Percentiles rank a stretch among this genome's conserved stretches.
These are phyloP conservation scores for Elephantulus edwardii DNA, from an alignment of 2,113 vertebrate species.

Conservation along the genomic window DNA sequence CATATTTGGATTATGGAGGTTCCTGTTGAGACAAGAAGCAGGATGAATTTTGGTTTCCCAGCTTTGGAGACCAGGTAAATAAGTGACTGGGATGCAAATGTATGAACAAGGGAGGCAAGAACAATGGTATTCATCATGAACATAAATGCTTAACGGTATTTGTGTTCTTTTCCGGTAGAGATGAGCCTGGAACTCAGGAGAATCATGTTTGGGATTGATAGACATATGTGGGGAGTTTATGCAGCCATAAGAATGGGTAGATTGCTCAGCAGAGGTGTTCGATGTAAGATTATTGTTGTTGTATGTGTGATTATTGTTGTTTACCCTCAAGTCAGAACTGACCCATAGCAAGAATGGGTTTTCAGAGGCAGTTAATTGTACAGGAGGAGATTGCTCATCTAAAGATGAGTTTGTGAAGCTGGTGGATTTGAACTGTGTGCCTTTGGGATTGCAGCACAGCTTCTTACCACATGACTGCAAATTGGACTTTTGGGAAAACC, in stretches of 20 bases:
- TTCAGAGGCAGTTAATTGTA: too few species aligned
- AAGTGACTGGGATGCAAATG: neutral
- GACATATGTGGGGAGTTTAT: neutral
- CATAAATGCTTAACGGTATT: neutral
- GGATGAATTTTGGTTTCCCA: neutral
- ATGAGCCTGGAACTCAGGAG: neutral
- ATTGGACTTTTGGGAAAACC: neutral
- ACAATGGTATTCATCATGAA: neutral
- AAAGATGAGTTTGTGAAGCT: too few species aligned
- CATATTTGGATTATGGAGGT: neutral
- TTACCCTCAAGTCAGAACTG: too few species aligned
- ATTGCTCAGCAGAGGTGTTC: neutral
- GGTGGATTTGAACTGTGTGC: too few species aligned
- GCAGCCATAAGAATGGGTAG: neutral
- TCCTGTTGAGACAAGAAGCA: neutral
- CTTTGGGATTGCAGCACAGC: too few species aligned
- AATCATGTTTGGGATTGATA: neutral
- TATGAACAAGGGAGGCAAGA: neutral
- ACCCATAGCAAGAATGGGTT: too few species aligned
- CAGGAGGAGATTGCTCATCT: too few species aligned
- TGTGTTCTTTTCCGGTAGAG: neutral
- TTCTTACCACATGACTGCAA: neutral
- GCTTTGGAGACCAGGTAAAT: neutral
- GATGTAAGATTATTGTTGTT: neutral
- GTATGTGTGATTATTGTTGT: too few species aligned